Percentiles rank a stretch among this genome's conserved stretches.
Conservation (phyloP, 92 coral and sea anemone species). For the Plumapathes pennacea region DNA sequence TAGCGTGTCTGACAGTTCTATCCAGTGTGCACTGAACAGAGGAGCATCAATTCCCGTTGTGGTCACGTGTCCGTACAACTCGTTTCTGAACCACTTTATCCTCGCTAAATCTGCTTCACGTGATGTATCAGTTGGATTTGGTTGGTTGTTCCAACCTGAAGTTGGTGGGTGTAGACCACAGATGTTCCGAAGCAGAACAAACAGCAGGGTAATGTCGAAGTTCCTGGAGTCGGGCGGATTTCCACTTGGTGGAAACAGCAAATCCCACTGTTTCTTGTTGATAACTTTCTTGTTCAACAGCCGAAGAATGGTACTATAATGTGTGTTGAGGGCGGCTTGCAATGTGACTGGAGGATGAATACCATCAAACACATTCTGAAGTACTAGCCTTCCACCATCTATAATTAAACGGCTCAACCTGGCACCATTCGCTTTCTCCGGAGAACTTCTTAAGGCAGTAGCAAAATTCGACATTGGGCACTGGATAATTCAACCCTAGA, state of each 20-base stretch:
- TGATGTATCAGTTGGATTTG: constrained; percentile 44
- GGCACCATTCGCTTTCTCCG: constrained; percentile 51
- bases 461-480: too few species aligned
- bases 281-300: constrained; percentile 19
- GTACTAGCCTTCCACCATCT: constrained; percentile 36
- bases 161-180: constrained; percentile 50
- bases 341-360: constrained; percentile 36
- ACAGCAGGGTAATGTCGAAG: constrained; percentile 58
- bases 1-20: constrained; percentile 41
- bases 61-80: constrained; percentile 38
- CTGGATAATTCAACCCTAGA: too few species aligned
- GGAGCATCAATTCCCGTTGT: constrained; percentile 22
- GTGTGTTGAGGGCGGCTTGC: neutral
- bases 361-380: constrained; percentile 12
- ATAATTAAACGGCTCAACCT: constrained; percentile 39
- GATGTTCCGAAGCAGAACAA: constrained; percentile 57
- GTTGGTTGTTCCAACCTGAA: constrained; percentile 35
- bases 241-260: constrained; percentile 60
- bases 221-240: constrained; percentile 48
- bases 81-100: constrained; percentile 53
- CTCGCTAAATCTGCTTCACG: constrained; percentile 58
- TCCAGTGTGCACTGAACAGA: constrained; percentile 44
- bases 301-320: neutral
- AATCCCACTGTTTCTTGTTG: constrained; percentile 45
- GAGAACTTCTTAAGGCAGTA: too few species aligned